Percentiles rank a stretch among this genome's conserved stretches.
Evolutionary conservation across 2,113 vertebrate species (phyloP).

Genomic region (Patagioenas fasciata): DNA sequence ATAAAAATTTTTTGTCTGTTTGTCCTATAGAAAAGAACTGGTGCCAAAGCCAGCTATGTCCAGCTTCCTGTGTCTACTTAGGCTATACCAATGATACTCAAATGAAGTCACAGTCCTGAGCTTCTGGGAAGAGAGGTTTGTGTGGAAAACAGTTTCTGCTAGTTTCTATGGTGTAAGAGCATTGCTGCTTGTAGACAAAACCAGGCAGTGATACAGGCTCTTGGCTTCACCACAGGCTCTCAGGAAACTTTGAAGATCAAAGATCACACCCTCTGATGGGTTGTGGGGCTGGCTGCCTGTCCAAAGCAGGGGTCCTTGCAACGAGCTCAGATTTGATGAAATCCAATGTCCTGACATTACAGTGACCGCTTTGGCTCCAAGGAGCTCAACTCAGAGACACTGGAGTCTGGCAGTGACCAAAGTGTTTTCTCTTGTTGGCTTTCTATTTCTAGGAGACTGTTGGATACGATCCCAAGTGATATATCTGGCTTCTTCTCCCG

Average conservation of each 20-base stretch:
- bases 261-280: background rate
- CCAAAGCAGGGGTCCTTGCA: background rate
- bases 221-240: background rate
- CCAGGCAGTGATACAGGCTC: background rate
- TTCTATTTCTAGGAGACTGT: conserved; percentile 58
- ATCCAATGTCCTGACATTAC: background rate
- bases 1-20: background rate
- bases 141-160: background rate
- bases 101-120: background rate
- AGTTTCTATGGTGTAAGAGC: background rate
- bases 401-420: conserved; percentile 28
- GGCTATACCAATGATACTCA: background rate
- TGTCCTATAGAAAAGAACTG: background rate
- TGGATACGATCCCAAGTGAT: conserved; percentile 41
- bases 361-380: conserved; percentile 11
- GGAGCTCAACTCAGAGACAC: background rate
- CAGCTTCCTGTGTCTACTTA: background rate
- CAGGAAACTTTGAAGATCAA: conserved; percentile 18
- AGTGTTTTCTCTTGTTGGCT: conserved; percentile 39
- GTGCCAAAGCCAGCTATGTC: background rate
- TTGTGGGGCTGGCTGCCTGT: background rate
- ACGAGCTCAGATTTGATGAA: background rate
- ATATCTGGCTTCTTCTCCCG: conserved; percentile 44
- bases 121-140: background rate
- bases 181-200: background rate